phyloP scores from a whole-genome alignment of 2,113 vertebrate species.

The Ceuthmochares aereus region DNA sequence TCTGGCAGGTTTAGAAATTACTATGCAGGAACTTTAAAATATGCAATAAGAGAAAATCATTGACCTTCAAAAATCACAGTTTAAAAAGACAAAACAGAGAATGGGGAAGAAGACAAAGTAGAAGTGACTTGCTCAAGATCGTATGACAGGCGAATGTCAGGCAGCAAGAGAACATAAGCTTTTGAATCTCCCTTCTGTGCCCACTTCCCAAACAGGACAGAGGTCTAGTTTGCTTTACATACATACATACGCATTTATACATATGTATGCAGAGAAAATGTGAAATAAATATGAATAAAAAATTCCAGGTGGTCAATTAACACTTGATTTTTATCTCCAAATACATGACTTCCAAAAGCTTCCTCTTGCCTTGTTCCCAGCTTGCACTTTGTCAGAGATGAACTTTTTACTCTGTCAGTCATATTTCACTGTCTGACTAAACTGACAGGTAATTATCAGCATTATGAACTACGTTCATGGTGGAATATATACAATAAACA shows the following conservation, averaged over 20 bases:
- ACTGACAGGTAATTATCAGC: neutral
- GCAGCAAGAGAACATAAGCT: neutral
- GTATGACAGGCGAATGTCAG: neutral
- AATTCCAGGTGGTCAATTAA: neutral
- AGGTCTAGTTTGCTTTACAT: neutral
- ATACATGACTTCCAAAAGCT: neutral
- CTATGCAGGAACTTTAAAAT: neutral
- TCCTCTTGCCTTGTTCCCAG: neutral
- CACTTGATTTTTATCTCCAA: neutral
- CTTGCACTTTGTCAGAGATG: neutral
- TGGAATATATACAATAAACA: neutral
- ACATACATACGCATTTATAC: neutral
- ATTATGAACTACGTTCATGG: neutral
- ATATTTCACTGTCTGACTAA: neutral
- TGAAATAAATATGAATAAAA: neutral
- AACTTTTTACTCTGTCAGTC: neutral
- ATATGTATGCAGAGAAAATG: neutral
- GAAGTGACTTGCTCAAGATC: neutral
- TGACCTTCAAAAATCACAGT: neutral
- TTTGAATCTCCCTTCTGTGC: neutral
- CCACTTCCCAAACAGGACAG: neutral
- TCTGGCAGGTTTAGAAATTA: neutral
- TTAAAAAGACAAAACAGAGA: neutral
- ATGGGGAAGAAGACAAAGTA: neutral
- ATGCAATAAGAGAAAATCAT: neutral